Base-by-base conservation (phyloP, 2,113 vertebrate genomes). In the Helogale parvula region DNA sequence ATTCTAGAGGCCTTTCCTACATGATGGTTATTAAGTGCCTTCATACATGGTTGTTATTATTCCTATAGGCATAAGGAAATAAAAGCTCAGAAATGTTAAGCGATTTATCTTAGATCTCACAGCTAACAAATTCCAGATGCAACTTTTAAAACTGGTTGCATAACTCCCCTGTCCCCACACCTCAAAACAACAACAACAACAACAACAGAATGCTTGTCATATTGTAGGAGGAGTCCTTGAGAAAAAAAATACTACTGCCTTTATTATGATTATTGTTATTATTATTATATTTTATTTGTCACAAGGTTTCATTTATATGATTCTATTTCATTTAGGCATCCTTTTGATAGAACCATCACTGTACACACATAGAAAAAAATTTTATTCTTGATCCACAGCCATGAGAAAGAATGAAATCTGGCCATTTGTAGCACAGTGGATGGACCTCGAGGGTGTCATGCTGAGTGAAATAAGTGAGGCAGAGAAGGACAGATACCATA, bases 351-450 rank as follows among this genome's bases (percentile, higher is more conserved):
- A 89, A 80, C 11, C 25, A 89, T 89, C 38, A 88, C 31, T 41
- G 21, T 29, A 35, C 35, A 90, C 7, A 38, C 15, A 74, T 86
- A 85, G 38, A 97, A 86, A 94, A 71, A 93, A 93, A 71, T 77
- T 41, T 74, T 35, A 86, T 85, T n/a, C 10, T 2, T 86, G 10
- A 38, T 41, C 41, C 41, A 41, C 5, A 5, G 4, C 41, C 4
- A 41, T 41, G 41, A 41, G 41, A 41, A 41, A 41, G 41, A 41
- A 41, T 41, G 41, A 41, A 41, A 41, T 41, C 4, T 41, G 41
- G 41, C 41, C 41, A 41, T 41, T 41, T 41, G 41, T 41, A 41
- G 41, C 41, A 41, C 4, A 41, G 41, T 41, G 41, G 41, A 41
- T 41, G 41, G 41, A 41, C 5, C 41, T 41, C 41, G 5, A 41